Base-by-base conservation (phyloP, 2,113 vertebrate species). In the Ophiodon elongatus region DNA sequence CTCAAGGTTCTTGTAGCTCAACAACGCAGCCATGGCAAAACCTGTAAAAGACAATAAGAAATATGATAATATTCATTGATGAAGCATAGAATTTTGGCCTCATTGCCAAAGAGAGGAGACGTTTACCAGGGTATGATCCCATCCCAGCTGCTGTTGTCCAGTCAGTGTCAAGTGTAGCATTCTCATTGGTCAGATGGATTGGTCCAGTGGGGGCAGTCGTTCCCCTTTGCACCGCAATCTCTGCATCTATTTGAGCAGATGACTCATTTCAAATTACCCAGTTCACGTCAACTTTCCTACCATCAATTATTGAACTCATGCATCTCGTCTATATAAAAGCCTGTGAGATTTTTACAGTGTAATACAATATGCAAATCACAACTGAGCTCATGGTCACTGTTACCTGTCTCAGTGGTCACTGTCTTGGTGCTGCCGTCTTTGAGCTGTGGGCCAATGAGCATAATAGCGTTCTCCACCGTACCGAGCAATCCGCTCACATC, bases 371-470 rank as follows among this genome's bases (percentile, higher is more conserved):
- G 2, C 2, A 21, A 21, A 77, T 15, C 47, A 52, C 19, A 1
- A 1, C 19, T 33, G 31, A 50, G 13, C 19, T 19, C 1, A 14
- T 33, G 23, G 54, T 13, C n/a, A 25, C 8, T 50, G 13, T 52
- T 90, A 95, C 95, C 90, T 37, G 89, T 93, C 77, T 92, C 66
- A 0, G 54, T n/a, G 17, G 90, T 93, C 10, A 87, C 78, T 19
- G 94, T 83, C 68, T 50, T 88, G 59, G 87, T 95, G 9, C 0
- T 21, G 19, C 84, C 78, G 1, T n/a, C 7, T 77, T 74, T 93
- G 35, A 96, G 94, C 80, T 95, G 95, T 29, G 95, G 95, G 0
- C 89, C 94, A 0, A 96, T 94, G 43, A 95, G 80, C 85, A 71
- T 85, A 45, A 96, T 84, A 0, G 91, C 90, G 13, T 94, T 66